Base-by-base conservation (phyloP, 2,888 invertebrate species). In the Leptopterna dolabrata region DNA sequence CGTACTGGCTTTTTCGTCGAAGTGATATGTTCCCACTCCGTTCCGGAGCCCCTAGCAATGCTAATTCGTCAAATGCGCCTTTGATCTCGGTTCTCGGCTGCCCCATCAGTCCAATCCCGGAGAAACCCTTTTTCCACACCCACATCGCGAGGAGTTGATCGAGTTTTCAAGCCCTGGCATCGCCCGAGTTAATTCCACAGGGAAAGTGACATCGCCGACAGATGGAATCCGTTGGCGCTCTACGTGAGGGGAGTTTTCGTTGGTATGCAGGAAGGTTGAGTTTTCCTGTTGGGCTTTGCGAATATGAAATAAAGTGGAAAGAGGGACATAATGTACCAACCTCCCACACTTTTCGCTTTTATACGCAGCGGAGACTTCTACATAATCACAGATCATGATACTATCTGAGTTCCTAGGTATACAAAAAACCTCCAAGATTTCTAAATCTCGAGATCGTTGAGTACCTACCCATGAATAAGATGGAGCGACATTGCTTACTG, bases 61-160 rank as follows among this genome's bases (percentile, higher is more conserved):
- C 63, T 63, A 63, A 63, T 63, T 63, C 63, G 63, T 63, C 63
- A 63, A 24, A 63, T 63, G 63, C 63, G 24, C 63, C 63, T 63
- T 63, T 63, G 63, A 63, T 63, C 63, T 27, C 24, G n/a, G n/a
- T 19, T 0, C 24, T 0, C 63, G 63, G 24, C 63, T 63, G 24
- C 19, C 7, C 63, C 63, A 63, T 63, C 63, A 63, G 47, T 13
- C 63, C 63, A 63, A 63, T 24, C 63, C 27, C 63, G 24, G 9
- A 0, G 24, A 3, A 13, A 47, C 4, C 7, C 47, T 47, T 16
- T 47, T 47, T 16, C 47, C 47, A 43, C 47, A 47, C 47, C 47
- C 47, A 0, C 36, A 36, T 11, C 9, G 0, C 1, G 27, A 27
- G 13, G 24, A 24, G 63, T 24, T 63, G 63, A 63, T 63, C 63